Percentiles rank a stretch among this genome's conserved stretches.
Conservation (phyloP, 30 jellyfish, hydroid and myxozoan genomes). For the Hydractinia echinata region DNA sequence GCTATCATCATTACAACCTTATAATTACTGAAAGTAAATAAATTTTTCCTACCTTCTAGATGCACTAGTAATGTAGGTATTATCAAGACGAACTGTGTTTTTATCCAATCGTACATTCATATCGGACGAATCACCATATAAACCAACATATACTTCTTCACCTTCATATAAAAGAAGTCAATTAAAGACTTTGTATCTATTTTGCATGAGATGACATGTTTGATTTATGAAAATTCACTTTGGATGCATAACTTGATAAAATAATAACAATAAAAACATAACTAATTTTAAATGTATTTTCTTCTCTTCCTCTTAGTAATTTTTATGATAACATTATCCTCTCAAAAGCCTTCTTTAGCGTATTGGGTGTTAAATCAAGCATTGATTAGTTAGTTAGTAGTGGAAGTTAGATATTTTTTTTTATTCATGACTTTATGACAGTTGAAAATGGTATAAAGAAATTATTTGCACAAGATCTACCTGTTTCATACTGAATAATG, state of each 20-base stretch:
- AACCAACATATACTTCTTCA: constrained; percentile 66
- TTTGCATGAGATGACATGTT: too few relatives aligned
- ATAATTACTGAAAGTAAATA: not conserved
- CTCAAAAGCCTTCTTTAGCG: too few relatives aligned
- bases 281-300: too few relatives aligned
- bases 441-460: too few relatives aligned
- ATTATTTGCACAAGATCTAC: constrained; percentile 17
- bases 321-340: too few relatives aligned
- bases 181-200: not conserved
- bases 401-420: too few relatives aligned
- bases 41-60: constrained; percentile 71
- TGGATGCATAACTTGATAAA: not conserved
- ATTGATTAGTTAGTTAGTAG: too few relatives aligned
- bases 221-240: not conserved
- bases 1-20: too few relatives aligned
- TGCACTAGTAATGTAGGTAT: constrained; percentile 89
- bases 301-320: too few relatives aligned
- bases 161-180: constrained; percentile 31
- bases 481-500: constrained; percentile 78
- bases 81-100: constrained; percentile 74
- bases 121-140: constrained; percentile 80
- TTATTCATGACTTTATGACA: too few relatives aligned
- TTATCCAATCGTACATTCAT: constrained; percentile 89
- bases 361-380: too few relatives aligned
- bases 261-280: not conserved